Conservation (phyloP, 2,888 invertebrate genomes). For the Anticlea derivata region DNA sequence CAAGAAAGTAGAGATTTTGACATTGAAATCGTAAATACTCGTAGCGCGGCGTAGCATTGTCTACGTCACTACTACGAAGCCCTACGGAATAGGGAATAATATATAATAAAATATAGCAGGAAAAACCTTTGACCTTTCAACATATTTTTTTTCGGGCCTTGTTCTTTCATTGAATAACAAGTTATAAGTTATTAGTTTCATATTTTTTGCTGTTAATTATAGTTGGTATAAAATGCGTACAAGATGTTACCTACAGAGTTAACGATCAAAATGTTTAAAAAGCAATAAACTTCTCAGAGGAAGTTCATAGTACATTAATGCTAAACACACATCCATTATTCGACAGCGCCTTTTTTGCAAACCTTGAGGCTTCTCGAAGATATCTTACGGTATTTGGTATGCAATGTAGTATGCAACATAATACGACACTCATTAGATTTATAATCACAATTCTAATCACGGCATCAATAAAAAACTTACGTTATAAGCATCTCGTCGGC, state of each 20-base stretch:
- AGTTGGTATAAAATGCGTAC: too few species aligned
- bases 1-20: neutral
- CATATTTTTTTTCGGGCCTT: too few species aligned
- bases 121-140: neutral
- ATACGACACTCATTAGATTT: constrained; percentile 34
- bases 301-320: constrained; percentile 7
- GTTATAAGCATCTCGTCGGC: constrained; percentile 74
- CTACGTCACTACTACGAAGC: constrained; percentile 19
- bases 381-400: constrained; percentile 16
- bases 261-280: neutral
- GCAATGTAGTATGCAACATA: constrained; percentile 26
- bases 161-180: too few species aligned
- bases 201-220: too few species aligned
- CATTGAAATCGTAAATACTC: neutral
- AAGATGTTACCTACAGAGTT: too few species aligned
- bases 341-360: constrained; percentile 18
- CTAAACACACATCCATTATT: constrained; percentile 3
- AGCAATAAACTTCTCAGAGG: constrained; percentile 7
- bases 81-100: too few species aligned
- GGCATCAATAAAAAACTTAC: constrained; percentile 59
- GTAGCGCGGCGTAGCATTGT: constrained; percentile 15
- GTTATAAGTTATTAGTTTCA: too few species aligned
- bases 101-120: neutral
- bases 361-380: constrained; percentile 20
- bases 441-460: constrained; percentile 54